Conservation (phyloP, 2,797 vertebrate genomes). For the Cyclura pinguis region DNA sequence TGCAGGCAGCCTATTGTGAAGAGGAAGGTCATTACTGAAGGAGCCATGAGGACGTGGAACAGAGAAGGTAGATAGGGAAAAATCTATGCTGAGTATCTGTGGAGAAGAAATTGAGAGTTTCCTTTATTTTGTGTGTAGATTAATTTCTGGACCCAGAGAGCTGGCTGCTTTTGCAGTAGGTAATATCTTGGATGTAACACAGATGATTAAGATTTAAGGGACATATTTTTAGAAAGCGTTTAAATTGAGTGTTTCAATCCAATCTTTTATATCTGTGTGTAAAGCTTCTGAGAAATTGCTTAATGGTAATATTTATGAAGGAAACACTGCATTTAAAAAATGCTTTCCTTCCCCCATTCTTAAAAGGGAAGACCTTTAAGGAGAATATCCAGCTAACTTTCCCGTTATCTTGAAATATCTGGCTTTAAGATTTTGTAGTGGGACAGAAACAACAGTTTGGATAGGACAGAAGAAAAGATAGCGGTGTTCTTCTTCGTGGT, state of each 20-base stretch:
- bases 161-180: not conserved
- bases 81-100: not conserved
- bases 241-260: not conserved
- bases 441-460: accelerated
- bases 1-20: conserved; percentile 54
- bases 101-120: not conserved
- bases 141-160: not conserved
- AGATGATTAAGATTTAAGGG: conserved; percentile 48
- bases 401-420: not conserved
- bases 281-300: not conserved
- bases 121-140: conserved; percentile 28
- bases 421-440: not conserved
- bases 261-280: conserved; percentile 18
- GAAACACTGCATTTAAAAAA: not conserved
- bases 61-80: not conserved
- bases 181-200: conserved; percentile 31
- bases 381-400: not conserved
- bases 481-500: too few species aligned
- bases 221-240: not conserved
- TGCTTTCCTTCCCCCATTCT: not conserved
- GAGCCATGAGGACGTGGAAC: not conserved
- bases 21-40: conserved; percentile 45
- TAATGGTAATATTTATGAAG: not conserved
- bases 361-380: not conserved
- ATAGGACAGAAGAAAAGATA: not conserved